Percentiles rank a stretch among this genome's conserved stretches.
Evolutionary conservation across 2,113 vertebrate species (phyloP).

Genomic region (Telmatochromis brichardi): DNA sequence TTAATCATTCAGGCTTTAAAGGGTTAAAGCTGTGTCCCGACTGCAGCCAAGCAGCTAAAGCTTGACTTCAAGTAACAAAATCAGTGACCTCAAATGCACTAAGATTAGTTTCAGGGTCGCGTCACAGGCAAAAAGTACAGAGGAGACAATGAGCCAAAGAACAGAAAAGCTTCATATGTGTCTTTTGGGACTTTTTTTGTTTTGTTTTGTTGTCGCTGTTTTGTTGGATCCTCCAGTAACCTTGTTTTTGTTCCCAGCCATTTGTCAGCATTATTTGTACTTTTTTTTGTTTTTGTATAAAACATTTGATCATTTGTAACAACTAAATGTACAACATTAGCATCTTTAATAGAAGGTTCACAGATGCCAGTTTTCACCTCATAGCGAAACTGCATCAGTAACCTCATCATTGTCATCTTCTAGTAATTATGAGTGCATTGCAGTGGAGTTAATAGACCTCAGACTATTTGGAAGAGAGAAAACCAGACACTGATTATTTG

Average conservation of each 20-base stretch:
- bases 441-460: not conserved
- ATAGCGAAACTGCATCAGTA: not conserved
- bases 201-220: not conserved
- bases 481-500: not conserved
- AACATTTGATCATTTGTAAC: not conserved
- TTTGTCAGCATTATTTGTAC: not conserved
- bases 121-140: not conserved
- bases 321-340: not conserved
- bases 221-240: not conserved
- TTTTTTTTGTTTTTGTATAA: not conserved
- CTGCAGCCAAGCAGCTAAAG: not conserved
- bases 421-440: not conserved
- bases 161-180: not conserved
- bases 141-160: not conserved
- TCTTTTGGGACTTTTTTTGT: not conserved
- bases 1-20: not conserved
- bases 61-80: not conserved
- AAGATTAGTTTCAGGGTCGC: fast-evolving
- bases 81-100: not conserved
- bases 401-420: not conserved
- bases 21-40: not conserved
- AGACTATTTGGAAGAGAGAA: not conserved
- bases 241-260: not conserved
- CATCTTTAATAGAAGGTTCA: not conserved
- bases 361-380: not conserved